Base-by-base conservation (phyloP, 2,113 vertebrate genomes). In the Cyanistes caeruleus region DNA sequence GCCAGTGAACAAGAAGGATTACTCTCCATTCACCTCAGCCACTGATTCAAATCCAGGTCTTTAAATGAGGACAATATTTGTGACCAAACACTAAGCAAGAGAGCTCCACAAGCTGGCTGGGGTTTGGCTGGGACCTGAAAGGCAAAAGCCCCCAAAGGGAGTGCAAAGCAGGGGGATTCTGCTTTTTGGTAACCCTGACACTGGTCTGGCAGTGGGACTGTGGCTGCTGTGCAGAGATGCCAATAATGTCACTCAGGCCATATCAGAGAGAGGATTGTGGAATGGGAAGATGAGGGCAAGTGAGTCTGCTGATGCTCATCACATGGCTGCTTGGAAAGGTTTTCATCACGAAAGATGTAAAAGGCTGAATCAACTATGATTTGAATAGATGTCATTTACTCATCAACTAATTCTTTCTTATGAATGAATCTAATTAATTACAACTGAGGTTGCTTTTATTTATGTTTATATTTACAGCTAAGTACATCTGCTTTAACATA, bases 361-460 rank as follows among this genome's bases (percentile, higher is more conserved):
- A 92, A 33, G 49, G 59, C 21, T 91, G 75, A 85, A 73, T 88
- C 62, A 80, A 65, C 72, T 64, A 44, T 79, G n/a, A 94, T 72
- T 95, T 93, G 35, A 87, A 75, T 60, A 27, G 85, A 81, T 85
- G 79, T 79, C 28, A 90, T 96, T 95, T 84, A 75, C 19, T 91
- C 37, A 90, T 94, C 87, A 78, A 67, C 78, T 64, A 90, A 87
- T 91, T 94, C 82, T 90, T 72, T 75, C 53, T 56, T 88, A 56
- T 87, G 90, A 95, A 94, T 88, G 73, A 93, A 74, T 80, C 37
- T 77, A 90, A 94, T 84, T 93, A 93, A 87, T 95, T 74, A 88
- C 51, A 63, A 89, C 24, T 25, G 60, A 81, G 24, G 49, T 52
- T 90, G 69, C 31, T 87, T 92, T 95, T 72, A 70, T 73, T 85